Percentiles rank a stretch among this genome's conserved stretches.
phyloP scores from a whole-genome alignment of 2,113 vertebrate genomes.

The Galbula dea region DNA sequence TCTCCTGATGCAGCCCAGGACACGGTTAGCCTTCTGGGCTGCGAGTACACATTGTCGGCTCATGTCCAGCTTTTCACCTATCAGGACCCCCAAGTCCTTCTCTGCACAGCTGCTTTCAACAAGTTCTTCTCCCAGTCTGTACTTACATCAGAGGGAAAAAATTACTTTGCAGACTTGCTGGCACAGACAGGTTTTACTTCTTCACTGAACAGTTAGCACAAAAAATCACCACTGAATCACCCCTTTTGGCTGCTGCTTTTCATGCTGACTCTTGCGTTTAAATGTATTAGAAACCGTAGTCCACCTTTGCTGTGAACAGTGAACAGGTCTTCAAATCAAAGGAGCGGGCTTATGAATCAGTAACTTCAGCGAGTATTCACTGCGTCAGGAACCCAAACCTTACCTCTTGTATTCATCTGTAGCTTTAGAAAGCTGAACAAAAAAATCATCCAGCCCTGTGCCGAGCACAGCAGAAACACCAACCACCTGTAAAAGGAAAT shows the following conservation, averaged over 20 bases:
- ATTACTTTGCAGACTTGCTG: neutral
- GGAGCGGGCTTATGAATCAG: neutral
- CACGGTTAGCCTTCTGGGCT: no score
- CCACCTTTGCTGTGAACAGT: neutral
- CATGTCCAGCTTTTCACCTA: no score
- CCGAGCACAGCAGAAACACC: constrained; percentile 91
- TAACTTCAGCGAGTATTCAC: neutral
- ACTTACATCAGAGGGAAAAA: no score
- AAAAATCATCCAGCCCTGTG: constrained; percentile 88
- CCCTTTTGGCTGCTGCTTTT: neutral
- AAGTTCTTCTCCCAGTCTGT: no score
- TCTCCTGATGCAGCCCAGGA: no score
- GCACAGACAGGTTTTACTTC: neutral
- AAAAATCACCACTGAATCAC: neutral
- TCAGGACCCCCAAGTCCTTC: no score
- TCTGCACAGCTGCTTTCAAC: no score
- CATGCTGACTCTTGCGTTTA: neutral
- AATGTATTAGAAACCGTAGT: neutral
- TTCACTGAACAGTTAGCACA: neutral
- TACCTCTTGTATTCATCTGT: constrained; percentile 91
- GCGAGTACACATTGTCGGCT: no score
- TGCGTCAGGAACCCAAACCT: constrained; percentile 3
- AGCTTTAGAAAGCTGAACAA: constrained; percentile 85
- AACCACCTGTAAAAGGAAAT: constrained; percentile 82
- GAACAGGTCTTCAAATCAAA: neutral